A percentile compares a stretch with the other conserved stretches of the same genome.
These are phyloP conservation scores for Octonoba sinensis DNA, from an alignment of 2,888 invertebrate species.

Conservation along the genomic window DNA sequence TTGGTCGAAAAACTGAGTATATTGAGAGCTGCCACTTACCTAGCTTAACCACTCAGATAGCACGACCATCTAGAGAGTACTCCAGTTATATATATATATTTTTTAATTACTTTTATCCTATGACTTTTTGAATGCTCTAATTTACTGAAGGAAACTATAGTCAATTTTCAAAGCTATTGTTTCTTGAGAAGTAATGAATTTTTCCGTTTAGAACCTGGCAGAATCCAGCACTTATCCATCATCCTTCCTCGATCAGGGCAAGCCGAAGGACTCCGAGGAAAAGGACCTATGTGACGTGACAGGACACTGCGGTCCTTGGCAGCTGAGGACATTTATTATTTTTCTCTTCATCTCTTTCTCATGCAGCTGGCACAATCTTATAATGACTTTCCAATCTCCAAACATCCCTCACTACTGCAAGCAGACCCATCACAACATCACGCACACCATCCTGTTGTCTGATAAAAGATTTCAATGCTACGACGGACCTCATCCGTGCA, in stretches of 20 bases:
- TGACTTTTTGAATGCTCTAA: too few species aligned
- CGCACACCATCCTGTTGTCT: neutral
- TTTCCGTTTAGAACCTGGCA: neutral
- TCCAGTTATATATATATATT: too few species aligned
- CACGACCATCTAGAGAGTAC: too few species aligned
- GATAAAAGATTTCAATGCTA: neutral
- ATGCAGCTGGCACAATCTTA: constrained; percentile 7
- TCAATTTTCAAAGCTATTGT: too few species aligned
- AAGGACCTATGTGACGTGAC: constrained; percentile 5
- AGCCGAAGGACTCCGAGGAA: neutral
- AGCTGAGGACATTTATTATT: neutral
- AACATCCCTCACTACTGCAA: neutral
- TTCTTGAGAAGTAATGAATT: too few species aligned
- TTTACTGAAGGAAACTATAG: too few species aligned
- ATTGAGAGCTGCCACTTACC: too few species aligned
- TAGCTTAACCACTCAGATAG: too few species aligned
- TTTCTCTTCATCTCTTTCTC: constrained; percentile 5
- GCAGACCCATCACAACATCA: neutral
- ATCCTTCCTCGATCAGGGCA: neutral
- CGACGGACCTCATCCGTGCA: neutral
- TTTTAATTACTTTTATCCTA: too few species aligned
- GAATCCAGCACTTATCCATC: neutral
- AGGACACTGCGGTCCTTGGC: constrained; percentile 1
- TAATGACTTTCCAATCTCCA: neutral
- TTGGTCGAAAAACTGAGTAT: too few species aligned